Base-by-base conservation (phyloP, 1,140 invertebrate genomes). In the Neoseiulus cucumeris region DNA sequence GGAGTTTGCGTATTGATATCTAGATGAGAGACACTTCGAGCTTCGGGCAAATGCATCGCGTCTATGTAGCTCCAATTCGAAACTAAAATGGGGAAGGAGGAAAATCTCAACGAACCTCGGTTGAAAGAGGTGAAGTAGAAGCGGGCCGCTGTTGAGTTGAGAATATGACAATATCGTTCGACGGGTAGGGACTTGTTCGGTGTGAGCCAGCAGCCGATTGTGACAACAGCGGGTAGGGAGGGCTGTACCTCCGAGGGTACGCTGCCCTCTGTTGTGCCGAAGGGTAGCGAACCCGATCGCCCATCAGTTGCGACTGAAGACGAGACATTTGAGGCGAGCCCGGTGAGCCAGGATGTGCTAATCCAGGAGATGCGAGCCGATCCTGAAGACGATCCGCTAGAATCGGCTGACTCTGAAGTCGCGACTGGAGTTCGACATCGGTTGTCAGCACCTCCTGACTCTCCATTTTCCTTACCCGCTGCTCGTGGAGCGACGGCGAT, bases 391-490 rank as follows among this genome's bases (percentile, higher is more conserved):
- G 25, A 9, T 41, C 33, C 17, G 69, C 42, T 45, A 55, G 28
- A 25, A 51, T 68, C 39, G 44, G 64, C 22, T 44, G 25, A 51
- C 42, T 9, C 72, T 86, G 84, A n/a, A 84, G 84, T 20, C 44
- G 66, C 18, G 41, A 22, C 39, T 59, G 59, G 0, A 59, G 85
- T 17, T 45, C 42, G n/a, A 18, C 30, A 14, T 55, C n/a, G 12
- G 29, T 44, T 4, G 22, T 28, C 29, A 5, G 39, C 22, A 28
- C 66, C 64, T 68, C 45, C 67, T 33, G 25, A 25, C 33, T 33
- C 33, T 59, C 51, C 2, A 87, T 87, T 7, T 86, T 87, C 89
- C 89, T 91, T 44, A 91, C 76, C 66, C 87, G 79, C 73, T 91
- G 88, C 89, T 91, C 91, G 72, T 91, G 90, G 42, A 91, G 78